These are phyloP conservation scores for Neosalanx taihuensis DNA, from an alignment of 2,797 vertebrate species.

Conservation along the genomic window DNA sequence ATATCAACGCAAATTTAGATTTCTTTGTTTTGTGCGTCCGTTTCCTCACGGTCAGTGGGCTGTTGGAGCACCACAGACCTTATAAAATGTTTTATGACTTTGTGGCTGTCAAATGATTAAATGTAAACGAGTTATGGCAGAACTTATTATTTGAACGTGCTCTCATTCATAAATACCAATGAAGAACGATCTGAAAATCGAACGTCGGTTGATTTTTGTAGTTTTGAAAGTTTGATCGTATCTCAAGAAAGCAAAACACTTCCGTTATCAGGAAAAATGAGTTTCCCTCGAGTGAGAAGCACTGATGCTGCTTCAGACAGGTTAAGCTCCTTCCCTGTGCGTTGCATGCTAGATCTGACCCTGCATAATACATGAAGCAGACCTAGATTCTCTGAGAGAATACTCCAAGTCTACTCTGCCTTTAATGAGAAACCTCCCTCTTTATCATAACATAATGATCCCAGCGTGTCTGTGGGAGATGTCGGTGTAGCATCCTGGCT, in stretches of 20 bases:
- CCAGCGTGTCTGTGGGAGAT: not conserved
- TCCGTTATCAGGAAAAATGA: no score
- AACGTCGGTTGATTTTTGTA: no score
- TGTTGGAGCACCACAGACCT: not conserved
- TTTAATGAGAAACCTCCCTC: not conserved
- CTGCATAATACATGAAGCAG: not conserved
- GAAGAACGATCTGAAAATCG: no score
- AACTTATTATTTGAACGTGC: no score
- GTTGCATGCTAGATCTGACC: not conserved
- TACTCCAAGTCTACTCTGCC: not conserved
- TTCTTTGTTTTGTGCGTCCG: not conserved
- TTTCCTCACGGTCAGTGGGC: not conserved
- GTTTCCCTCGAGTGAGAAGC: no score
- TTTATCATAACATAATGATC: not conserved
- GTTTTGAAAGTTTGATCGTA: no score
- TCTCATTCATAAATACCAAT: no score
- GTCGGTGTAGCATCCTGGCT: not conserved
- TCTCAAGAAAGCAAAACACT: no score
- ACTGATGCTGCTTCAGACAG: no score
- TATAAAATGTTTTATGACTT: slow-evolving; percentile 1
- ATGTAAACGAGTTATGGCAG: not conserved
- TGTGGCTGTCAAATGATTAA: not conserved
- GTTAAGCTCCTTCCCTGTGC: no score
- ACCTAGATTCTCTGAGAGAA: not conserved
- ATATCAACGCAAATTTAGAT: not conserved